Evolutionary conservation across 2,888 invertebrate species (phyloP).

Genomic region (Phortica okadai): DNA sequence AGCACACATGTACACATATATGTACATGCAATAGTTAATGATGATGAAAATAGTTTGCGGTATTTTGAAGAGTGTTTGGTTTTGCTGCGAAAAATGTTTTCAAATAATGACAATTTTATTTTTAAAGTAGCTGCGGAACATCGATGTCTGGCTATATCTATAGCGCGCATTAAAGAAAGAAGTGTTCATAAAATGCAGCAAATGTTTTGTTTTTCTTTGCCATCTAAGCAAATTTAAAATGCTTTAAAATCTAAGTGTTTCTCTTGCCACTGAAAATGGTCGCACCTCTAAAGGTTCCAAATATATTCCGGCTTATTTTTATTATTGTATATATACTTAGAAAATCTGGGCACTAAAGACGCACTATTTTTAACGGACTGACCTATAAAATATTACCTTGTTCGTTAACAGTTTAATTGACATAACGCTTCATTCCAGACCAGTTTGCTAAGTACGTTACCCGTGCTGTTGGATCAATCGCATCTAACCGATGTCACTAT

Average conservation of each 20-base stretch:
- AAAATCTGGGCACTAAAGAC: not conserved
- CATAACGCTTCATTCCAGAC: constrained; percentile 78
- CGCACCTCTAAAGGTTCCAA: not conserved
- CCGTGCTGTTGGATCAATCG: constrained; percentile 86
- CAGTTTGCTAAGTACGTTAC: constrained; percentile 86
- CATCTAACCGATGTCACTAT: constrained; percentile 91
- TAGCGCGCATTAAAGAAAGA: not conserved
- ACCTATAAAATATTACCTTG: constrained; percentile 52
- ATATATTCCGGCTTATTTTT: not conserved
- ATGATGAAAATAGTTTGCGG: constrained; percentile 24
- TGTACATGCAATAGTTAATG: not conserved
- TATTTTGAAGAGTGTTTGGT: constrained; percentile 5
- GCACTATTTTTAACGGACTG: constrained; percentile 59
- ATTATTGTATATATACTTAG: not conserved
- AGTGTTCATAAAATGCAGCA: constrained; percentile 55
- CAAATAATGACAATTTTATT: constrained; percentile 62
- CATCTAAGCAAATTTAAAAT: not conserved
- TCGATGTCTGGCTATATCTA: constrained; percentile 24
- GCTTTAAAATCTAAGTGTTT: no score
- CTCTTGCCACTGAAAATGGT: no score
- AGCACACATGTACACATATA: not conserved
- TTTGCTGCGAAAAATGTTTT: constrained; percentile 44
- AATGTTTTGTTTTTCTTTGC: not conserved
- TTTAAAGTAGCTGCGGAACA: constrained; percentile 39
- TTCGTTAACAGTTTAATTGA: not conserved